Evolutionary conservation across 2,797 vertebrate genomes (phyloP).

Genomic region (Knipowitschia caucasica): DNA sequence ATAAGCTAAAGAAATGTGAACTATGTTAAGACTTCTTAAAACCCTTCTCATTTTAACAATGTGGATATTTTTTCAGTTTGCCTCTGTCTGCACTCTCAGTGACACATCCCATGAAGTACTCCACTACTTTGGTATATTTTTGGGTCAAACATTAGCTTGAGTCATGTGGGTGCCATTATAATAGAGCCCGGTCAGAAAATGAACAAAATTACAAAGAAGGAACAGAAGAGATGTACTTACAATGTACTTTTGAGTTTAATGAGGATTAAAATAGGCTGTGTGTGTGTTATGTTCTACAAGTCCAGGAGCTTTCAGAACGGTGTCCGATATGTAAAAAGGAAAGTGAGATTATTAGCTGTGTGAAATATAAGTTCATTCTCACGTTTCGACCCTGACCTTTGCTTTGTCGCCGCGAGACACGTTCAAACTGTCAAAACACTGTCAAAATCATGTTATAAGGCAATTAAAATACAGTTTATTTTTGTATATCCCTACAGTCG

Average conservation of each 20-base stretch:
- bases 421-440: too few relatives aligned
- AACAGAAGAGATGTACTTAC: conserved; percentile 14
- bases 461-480: too few relatives aligned
- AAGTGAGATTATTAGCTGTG: background rate
- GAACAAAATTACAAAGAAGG: conserved; percentile 30
- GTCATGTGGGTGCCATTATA: conserved; percentile 33
- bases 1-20: too few relatives aligned
- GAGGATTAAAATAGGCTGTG: conserved; percentile 1
- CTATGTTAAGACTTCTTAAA: too few relatives aligned
- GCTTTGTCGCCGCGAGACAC: too few relatives aligned
- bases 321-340: background rate
- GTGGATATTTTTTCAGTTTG: background rate
- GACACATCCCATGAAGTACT: background rate
- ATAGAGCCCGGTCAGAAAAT: conserved; percentile 17
- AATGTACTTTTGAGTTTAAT: conserved; percentile 7
- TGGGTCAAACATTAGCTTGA: conserved; percentile 3
- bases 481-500: too few relatives aligned
- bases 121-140: background rate
- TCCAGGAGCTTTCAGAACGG: background rate
- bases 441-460: too few relatives aligned
- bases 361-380: too few relatives aligned
- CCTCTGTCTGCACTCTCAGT: background rate
- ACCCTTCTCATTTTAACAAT: too few relatives aligned
- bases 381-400: too few relatives aligned
- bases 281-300: background rate